Evolutionary conservation across 92 coral and sea anemone species (phyloP), one percentile per base, ranked within the genome.

Genomic region (Epizoanthus illoricatus): DNA sequence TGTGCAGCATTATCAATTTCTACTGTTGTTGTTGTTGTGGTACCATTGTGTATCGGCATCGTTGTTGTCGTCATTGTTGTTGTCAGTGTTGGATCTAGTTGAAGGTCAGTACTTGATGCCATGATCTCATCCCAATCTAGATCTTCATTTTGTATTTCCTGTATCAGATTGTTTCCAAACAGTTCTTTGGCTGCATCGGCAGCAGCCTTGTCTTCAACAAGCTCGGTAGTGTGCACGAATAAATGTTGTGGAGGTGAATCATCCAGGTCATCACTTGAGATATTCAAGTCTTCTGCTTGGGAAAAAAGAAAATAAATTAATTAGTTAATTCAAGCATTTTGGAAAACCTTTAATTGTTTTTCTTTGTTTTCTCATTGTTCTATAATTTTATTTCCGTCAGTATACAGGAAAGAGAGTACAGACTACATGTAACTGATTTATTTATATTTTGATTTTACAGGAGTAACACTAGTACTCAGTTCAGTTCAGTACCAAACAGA

Each of bases 131-230:
- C 99, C 99, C 99, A 97, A 65, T 93, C 97, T 3, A 97, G 87
- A 36, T 91, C 98, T 47, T 97, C 99, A 20, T 94, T 91, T 73
- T 97, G 97, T 57, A 97, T 97, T 72, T 97, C 99, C 57, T 97
- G 98, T 65, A 97, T 93, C 19, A 97, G 81, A 69, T 94, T 92
- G 68, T 97, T 97, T 45, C 99, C 99, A 84, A 97, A 97, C 80
- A 97, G 90, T 83, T 97, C 99, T 80, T 97, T 97, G 3, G 99
- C 99, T 20, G 99, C 99, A 83, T 97, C 99, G 12, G 99, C 98
- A 13, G 95, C 98, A 43, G 99, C 99, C 23, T 67, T 88, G 43
- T 91, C 90, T 10, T 94, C 99, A 11, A 87, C 92, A 67, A 85
- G 68, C 60, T 89, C 91, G 11, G 88, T 70, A 15, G 82, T 92